Base-by-base conservation (phyloP, 92 coral and sea anemone genomes). In the Porites rus region DNA sequence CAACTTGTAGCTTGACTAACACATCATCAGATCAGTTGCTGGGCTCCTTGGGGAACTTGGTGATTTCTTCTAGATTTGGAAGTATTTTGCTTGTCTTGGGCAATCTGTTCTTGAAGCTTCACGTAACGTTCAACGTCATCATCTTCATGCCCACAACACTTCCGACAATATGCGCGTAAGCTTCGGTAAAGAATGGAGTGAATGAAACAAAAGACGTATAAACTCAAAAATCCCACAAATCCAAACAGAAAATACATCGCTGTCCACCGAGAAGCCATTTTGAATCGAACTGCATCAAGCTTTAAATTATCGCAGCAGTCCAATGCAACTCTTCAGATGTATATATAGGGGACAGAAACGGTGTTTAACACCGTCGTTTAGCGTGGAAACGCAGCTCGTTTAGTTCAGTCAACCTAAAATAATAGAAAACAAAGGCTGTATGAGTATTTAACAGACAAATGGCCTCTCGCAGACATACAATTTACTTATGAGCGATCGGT, bases 181-280 rank as follows among this genome's bases (percentile, higher is more conserved):
- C 43, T 51, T 25, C 67, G 51, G 20, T 22, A 81, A 56, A 81
- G 51, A 54, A 80, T 22, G 10, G 84, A 66, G n/a, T 62, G 69
- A 20, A 69, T 31, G 28, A 38, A 28, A 20, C 76, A 69, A 68
- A 81, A 16, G 18, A 81, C 65, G 18, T 53, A 28, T 14, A 69
- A 81, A 8, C 58, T 43, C 24, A 81, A 69, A 13, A 81, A 69
- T 13, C 54, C 76, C 76, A 81, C 20, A 17, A 52, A 69, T 10
- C 85, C 77, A 69, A 62, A 64, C 38, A 25, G 20, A 63, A 81
- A 81, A 68, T 66, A 81, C 28, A 81, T n/a, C 17, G 85, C 22
- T 10, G 69, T 73, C 12, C 18, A 51, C 0, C 85, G 76, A 0
- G 76, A 58, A 31, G 19, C 67, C 85, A 81, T 81, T 28, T 16